Evolutionary conservation across 2,797 vertebrate species (phyloP).

Genomic region (Vipera latastei): DNA sequence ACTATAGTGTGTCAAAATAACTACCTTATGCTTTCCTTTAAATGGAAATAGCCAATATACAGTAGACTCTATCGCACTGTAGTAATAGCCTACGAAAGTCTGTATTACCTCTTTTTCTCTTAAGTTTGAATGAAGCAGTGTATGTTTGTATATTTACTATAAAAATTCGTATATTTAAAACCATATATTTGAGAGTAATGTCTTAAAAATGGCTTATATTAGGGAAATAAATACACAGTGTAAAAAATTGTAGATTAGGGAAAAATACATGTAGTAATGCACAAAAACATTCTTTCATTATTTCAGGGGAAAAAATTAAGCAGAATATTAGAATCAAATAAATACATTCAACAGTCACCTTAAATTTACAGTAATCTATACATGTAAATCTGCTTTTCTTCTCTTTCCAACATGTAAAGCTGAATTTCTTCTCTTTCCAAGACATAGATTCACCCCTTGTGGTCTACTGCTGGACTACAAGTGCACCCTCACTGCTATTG

Average conservation of each 20-base stretch:
- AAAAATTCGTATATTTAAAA: background rate
- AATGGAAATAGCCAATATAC: background rate
- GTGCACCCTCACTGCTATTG: background rate
- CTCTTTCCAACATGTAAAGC: background rate
- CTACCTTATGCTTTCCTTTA: background rate
- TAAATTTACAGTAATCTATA: background rate
- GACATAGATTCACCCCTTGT: background rate
- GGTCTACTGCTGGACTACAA: background rate
- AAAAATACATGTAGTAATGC: background rate
- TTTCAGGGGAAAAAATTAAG: background rate
- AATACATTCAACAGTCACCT: background rate
- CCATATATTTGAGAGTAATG: background rate
- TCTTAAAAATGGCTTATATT: background rate
- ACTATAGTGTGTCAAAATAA: background rate
- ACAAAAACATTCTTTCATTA: background rate
- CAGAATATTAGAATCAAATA: background rate
- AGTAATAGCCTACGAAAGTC: background rate
- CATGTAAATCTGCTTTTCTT: background rate
- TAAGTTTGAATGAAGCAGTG: background rate
- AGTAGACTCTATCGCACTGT: background rate
- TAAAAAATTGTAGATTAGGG: background rate
- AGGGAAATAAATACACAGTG: background rate
- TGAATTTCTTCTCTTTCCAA: background rate
- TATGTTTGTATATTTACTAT: background rate
- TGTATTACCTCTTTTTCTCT: background rate